A percentile compares a stretch with the other conserved stretches of the same genome.
Evolutionary conservation across 2,888 invertebrate genomes (phyloP).

Genomic region (Volucella inanis): DNA sequence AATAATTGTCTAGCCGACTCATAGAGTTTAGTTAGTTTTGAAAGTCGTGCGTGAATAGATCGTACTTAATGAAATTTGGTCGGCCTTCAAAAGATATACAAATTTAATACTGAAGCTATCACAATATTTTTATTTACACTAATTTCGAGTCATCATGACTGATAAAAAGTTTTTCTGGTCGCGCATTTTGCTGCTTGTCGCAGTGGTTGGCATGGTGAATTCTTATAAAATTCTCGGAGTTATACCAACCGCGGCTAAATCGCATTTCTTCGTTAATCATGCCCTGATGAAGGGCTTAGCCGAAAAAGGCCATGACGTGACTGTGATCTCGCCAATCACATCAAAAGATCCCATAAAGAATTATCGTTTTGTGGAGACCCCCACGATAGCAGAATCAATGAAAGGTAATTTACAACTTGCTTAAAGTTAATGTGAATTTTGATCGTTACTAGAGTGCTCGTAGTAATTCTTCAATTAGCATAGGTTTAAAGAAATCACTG

Average conservation of each 20-base stretch:
- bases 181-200: slow-evolving; percentile 9
- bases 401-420: slow-evolving; percentile 22
- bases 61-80: too few relatives aligned
- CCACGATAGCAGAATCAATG: neutral
- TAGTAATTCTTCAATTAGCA: too few relatives aligned
- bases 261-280: slow-evolving; percentile 78
- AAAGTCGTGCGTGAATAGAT: too few relatives aligned
- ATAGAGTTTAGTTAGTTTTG: too few relatives aligned
- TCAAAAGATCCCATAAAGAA: slow-evolving; percentile 47
- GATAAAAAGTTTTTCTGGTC: neutral
- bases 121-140: too few relatives aligned
- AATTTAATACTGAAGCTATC: too few relatives aligned
- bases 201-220: neutral
- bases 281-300: slow-evolving; percentile 74
- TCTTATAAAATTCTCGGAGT: slow-evolving; percentile 61
- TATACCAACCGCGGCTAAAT: slow-evolving; percentile 30
- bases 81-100: too few relatives aligned
- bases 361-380: slow-evolving; percentile 30
- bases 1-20: too few relatives aligned
- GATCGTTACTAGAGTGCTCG: too few relatives aligned
- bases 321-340: slow-evolving; percentile 56
- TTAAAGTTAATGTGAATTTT: too few relatives aligned
- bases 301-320: slow-evolving; percentile 59
- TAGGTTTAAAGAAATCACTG: too few relatives aligned
- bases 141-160: slow-evolving; percentile 15